Evolutionary conservation across 2,113 vertebrate species (phyloP), one percentile per base, ranked within the genome.

Genomic region (Chaetops frenatus): DNA sequence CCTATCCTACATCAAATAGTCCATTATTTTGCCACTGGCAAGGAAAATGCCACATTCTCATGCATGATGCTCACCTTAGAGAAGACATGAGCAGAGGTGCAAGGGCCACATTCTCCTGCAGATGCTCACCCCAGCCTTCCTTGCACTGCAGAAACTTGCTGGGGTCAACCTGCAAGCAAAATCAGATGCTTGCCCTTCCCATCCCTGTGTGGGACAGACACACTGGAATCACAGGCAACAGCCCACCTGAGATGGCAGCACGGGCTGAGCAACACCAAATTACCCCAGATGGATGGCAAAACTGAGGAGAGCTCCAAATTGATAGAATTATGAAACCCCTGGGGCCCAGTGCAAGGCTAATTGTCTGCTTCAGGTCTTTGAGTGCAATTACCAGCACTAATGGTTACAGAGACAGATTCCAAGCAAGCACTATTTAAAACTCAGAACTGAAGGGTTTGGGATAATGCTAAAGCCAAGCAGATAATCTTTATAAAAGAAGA

Each of bases 321-420:
- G 62, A 58, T 14, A 20, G 65, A 83, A 54, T 28, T 25, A 35
- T 28, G 12, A 85, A 87, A 80, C 61, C 95, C 51, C 78, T 47
- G 36, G 81, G 56, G 67, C 47, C 27, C 79, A 44, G 48, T 20
- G n/a, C 60, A 88, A 88, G 44, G 20, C 44, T 92, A 71, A 86
- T 88, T 88, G 62, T 81, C 87, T 87, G 10, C 81, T 78, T 77
- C 67, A 71, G 74, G 65, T 64, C 70, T 82, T 79, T 48, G 67
- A 95, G 67, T 47, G 61, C 93, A 90, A 88, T 93, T 80, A 81
- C 48, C 72, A 94, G 57, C 2, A 3, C 73, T 96, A 88, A 95
- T 92, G 85, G 62, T 73, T 79, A 78, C 61, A 71, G 90, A 78
- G 69, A 93, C 42, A 69, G 53, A 70, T 72, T 92, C 91, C 94